These are phyloP conservation scores for Crotalus tigris DNA, from an alignment of 2,113 vertebrate species.

Conservation along the genomic window DNA sequence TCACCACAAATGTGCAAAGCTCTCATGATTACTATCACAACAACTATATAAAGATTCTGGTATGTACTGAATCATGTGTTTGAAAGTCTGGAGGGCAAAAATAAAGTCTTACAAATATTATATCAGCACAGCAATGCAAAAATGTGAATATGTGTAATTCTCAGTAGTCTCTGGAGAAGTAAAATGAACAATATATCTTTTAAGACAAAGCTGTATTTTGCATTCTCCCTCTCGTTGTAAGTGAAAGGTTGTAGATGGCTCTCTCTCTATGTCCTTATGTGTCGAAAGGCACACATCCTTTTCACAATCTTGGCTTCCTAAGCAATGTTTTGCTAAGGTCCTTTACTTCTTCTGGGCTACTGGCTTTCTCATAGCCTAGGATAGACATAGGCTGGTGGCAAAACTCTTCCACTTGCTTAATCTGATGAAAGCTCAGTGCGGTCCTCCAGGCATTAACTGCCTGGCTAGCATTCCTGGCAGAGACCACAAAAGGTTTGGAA, in stretches of 20 bases:
- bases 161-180: slow-evolving; percentile 45
- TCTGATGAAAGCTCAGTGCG: slow-evolving; percentile 92
- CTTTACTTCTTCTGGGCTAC: slow-evolving; percentile 86
- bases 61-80: slow-evolving; percentile 41
- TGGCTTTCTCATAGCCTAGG: slow-evolving; percentile 88
- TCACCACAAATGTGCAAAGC: slow-evolving; percentile 43
- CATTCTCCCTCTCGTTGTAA: slow-evolving; percentile 11
- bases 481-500: slow-evolving; percentile 95
- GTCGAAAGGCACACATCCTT: not conserved
- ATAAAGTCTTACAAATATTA: slow-evolving; percentile 18
- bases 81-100: slow-evolving; percentile 22
- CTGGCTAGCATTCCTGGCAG: slow-evolving; percentile 91
- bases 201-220: not conserved
- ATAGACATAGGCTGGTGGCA: slow-evolving; percentile 92
- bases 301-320: slow-evolving; percentile 85
- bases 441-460: slow-evolving; percentile 95
- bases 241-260: not conserved
- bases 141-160: slow-evolving; percentile 46
- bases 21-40: slow-evolving; percentile 49
- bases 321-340: slow-evolving; percentile 93
- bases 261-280: not conserved
- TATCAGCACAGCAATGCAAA: slow-evolving; percentile 22
- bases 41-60: slow-evolving; percentile 58
- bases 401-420: slow-evolving; percentile 97
- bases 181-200: not conserved